Conservation (phyloP, 2,888 invertebrate species). For the Eupelmus urozonus region DNA sequence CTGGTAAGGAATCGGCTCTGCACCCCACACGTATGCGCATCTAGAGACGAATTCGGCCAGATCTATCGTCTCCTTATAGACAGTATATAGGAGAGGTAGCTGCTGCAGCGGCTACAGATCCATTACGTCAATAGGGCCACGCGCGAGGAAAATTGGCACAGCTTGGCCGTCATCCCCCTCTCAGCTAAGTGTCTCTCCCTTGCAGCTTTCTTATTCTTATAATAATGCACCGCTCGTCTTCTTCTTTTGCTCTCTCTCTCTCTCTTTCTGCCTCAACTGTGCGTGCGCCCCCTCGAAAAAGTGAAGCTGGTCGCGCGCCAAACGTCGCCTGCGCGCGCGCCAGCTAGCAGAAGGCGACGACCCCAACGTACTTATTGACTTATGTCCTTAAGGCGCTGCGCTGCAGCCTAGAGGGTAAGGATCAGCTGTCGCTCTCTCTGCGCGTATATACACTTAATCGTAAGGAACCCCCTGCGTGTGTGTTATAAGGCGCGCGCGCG, state of each 20-base stretch:
- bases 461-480: constrained; percentile 65
- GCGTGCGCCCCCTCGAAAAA: neutral
- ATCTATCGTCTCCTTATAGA: neutral
- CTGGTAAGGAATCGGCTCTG: too few relatives aligned
- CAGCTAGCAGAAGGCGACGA: constrained; percentile 40
- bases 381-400: constrained; percentile 64
- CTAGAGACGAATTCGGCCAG: neutral
- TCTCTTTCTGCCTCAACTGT: neutral
- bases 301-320: neutral
- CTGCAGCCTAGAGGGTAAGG: constrained; percentile 33
- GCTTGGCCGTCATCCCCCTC: constrained; percentile 13
- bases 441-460: constrained; percentile 65
- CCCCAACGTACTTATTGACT: constrained; percentile 73
- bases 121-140: constrained; percentile 33
- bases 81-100: too few relatives aligned
- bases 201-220: neutral
- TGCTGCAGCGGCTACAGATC: neutral
- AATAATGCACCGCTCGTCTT: neutral
- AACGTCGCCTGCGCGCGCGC: neutral
- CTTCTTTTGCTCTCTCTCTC: neutral
- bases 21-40: neutral
- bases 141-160: constrained; percentile 64
- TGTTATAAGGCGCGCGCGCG: constrained; percentile 61
- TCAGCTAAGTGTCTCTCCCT: neutral
- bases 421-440: constrained; percentile 71